Conservation (phyloP, 2,888 invertebrate species). For the Crossocerus cetratus region DNA sequence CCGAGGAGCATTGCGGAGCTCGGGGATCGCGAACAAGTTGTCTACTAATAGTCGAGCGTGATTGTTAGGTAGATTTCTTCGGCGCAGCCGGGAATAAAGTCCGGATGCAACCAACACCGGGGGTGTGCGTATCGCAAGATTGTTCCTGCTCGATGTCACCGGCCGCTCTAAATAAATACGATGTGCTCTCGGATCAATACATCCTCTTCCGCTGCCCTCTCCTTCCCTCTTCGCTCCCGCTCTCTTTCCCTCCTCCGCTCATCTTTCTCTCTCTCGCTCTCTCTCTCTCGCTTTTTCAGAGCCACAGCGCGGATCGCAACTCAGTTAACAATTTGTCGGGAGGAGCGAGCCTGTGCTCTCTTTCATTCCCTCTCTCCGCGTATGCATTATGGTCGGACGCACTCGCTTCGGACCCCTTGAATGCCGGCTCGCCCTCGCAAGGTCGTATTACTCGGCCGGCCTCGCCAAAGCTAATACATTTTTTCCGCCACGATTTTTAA, state of each 20-base stretch:
- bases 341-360: too few species aligned
- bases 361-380: too few species aligned
- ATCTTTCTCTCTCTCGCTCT: not conserved
- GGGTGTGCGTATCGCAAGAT: not conserved
- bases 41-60: not conserved
- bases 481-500: too few species aligned
- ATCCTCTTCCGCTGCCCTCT: not conserved
- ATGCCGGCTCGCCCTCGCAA: too few species aligned
- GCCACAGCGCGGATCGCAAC: not conserved
- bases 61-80: not conserved
- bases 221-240: not conserved
- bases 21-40: not conserved
- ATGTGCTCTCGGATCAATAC: not conserved
- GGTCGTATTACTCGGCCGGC: too few species aligned
- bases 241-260: not conserved
- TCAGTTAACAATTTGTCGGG: not conserved
- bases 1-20: too few species aligned
- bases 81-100: not conserved
- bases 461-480: too few species aligned
- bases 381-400: too few species aligned
- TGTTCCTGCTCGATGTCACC: not conserved
- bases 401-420: too few species aligned
- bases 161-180: constrained; percentile 1
- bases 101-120: not conserved
- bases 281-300: not conserved